Evolutionary conservation across 2,797 vertebrate species (phyloP).

Genomic region (Girardinus metallicus): DNA sequence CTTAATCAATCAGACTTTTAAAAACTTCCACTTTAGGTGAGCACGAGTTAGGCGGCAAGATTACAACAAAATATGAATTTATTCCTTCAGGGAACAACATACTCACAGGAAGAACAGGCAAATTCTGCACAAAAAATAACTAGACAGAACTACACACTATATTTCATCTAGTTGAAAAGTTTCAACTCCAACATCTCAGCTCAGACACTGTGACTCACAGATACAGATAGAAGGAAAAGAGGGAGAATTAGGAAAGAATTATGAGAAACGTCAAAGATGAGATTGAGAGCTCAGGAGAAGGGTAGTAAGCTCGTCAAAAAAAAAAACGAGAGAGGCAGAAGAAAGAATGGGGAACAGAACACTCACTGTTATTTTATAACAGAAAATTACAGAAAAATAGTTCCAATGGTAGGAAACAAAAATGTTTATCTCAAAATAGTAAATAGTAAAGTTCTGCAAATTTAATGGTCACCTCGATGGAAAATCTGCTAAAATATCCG

Average conservation of each 20-base stretch:
- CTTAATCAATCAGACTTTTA: conserved; percentile 15
- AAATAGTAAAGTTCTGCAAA: conserved; percentile 2
- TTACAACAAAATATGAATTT: conserved; percentile 4
- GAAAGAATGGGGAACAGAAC: neutral
- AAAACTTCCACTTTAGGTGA: neutral
- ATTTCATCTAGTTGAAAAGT: conserved; percentile 15
- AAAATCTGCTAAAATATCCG: conserved; percentile 4
- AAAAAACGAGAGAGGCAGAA: neutral
- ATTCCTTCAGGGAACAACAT: neutral
- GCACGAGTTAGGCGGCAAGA: neutral
- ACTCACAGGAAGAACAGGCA: conserved; percentile 1
- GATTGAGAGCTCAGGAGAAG: neutral
- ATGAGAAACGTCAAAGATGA: neutral
- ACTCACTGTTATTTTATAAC: neutral
- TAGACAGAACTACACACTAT: neutral
- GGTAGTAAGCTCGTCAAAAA: neutral
- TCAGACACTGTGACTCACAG: conserved; percentile 3
- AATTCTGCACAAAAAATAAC: conserved; percentile 1
- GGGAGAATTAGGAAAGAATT: neutral
- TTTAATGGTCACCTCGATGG: conserved; percentile 7
- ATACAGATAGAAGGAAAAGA: neutral
- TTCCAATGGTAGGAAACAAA: neutral
- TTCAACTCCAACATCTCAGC: conserved; percentile 3
- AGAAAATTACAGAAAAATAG: neutral
- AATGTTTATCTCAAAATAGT: conserved; percentile 4